phyloP scores from a whole-genome alignment of 2,113 vertebrate genomes.

The Muntiacus muntjak region DNA sequence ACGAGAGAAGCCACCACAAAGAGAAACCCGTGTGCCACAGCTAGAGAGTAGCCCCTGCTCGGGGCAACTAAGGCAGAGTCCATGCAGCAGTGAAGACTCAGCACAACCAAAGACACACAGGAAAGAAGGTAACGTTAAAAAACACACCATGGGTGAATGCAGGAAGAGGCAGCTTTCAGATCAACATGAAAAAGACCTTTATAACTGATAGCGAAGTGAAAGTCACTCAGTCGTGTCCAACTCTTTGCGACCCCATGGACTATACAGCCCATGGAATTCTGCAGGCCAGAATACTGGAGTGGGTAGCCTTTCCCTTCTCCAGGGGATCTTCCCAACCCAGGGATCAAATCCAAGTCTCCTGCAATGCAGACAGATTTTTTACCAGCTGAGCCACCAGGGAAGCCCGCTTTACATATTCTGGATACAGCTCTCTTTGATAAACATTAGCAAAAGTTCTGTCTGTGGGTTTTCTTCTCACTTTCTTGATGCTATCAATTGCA shows the following conservation, averaged over 20 bases:
- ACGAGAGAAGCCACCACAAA: not conserved
- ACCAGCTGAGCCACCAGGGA: not conserved
- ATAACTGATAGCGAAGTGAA: not conserved
- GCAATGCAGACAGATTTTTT: not conserved
- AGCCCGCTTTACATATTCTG: not conserved
- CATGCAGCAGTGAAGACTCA: not conserved
- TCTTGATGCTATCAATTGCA: not conserved
- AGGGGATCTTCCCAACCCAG: not conserved
- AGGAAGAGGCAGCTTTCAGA: not conserved
- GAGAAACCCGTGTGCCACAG: too few relatives aligned
- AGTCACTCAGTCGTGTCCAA: not conserved
- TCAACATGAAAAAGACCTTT: not conserved
- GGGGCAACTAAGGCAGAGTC: fast-evolving
- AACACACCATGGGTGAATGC: not conserved
- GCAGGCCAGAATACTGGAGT: not conserved
- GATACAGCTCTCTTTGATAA: not conserved
- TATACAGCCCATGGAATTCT: not conserved
- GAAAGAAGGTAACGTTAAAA: not conserved
- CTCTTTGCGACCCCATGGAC: not conserved
- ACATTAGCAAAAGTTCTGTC: not conserved
- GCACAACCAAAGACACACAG: not conserved
- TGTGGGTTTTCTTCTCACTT: not conserved
- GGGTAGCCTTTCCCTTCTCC: not conserved
- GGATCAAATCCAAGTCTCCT: not conserved
- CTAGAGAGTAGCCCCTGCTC: not conserved